Base-by-base conservation (phyloP, 2,888 invertebrate genomes). In the Mesopsocus fuscifrons region DNA sequence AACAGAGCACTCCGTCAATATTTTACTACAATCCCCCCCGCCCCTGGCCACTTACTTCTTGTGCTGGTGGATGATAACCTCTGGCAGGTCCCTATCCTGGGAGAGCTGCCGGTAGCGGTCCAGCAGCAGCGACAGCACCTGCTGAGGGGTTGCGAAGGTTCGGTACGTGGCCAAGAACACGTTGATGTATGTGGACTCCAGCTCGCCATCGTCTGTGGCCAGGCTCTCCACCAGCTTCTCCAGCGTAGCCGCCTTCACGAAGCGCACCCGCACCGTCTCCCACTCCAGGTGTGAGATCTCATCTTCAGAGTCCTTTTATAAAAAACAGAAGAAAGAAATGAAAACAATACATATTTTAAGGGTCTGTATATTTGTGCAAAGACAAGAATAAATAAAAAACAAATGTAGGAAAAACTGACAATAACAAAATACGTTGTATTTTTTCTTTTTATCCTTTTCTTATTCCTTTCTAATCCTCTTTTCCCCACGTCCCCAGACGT, bases 141-240 rank as follows among this genome's bases (percentile, higher is more conserved):
- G 79, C 55, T 74, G 71, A 48, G 91, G 76, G 44, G 80, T 80
- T 53, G 94, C 83, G 63, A 95, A 97, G 33, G 80, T 84, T 46
- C 92, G 71, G 63, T 88, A 94, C 2, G 92, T 92, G 51, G 89
- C 87, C 52, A 98, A 74, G 66, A 98, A 97, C 41, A 95, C 91
- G 63, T 94, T 91, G 62, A 97, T 88, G 63, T 95, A 94, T 23
- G 94, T 91, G 47, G 92, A 92, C 67, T 98, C 95, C 54, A 95
- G 70, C 63, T 94, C 92, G 34, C 94, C 94, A 55, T 89, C 84
- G 60, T 92, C 92, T 44, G 88, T 87, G 48, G 88, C 84, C 52
- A 95, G 67, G 45, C 88, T 85, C 63, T 94, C 94, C 45, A 98
- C 89, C 49, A 98, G 71, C 54, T 83, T 78, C 57, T 87, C 82